Evolutionary conservation across 2,113 vertebrate genomes (phyloP).

Genomic region (Prinia subflava): DNA sequence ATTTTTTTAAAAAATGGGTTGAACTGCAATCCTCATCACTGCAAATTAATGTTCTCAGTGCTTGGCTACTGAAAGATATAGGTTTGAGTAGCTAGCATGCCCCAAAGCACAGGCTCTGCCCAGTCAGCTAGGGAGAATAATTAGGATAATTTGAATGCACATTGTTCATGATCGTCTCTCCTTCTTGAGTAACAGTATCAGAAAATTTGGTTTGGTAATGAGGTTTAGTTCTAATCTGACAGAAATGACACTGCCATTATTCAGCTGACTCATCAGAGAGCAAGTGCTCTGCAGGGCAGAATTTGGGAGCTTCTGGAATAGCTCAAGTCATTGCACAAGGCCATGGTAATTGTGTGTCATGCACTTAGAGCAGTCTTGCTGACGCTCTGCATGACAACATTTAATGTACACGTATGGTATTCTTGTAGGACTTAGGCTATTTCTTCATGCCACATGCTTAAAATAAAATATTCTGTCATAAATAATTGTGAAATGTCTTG

Average conservation of each 20-base stretch:
- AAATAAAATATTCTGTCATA: neutral
- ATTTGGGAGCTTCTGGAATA: neutral
- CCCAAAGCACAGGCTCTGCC: neutral
- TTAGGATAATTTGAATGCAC: neutral
- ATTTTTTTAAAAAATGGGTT: accelerated
- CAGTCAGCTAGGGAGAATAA: neutral
- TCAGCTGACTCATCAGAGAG: neutral
- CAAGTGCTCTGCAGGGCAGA: neutral
- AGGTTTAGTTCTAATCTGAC: neutral
- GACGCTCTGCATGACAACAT: neutral
- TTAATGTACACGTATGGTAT: too few relatives aligned
- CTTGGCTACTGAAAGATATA: neutral
- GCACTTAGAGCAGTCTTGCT: neutral
- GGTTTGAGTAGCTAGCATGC: neutral
- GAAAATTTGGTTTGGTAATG: neutral
- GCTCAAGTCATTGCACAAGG: neutral
- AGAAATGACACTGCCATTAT: neutral
- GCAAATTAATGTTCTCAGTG: neutral
- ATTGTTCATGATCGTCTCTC: neutral
- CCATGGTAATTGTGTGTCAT: neutral
- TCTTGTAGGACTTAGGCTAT: neutral
- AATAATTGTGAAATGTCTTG: neutral
- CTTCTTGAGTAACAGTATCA: neutral
- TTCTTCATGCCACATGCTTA: neutral
- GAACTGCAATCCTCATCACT: neutral